Base-by-base conservation (phyloP, 2,888 invertebrate species). In the Eilema griseolum region DNA sequence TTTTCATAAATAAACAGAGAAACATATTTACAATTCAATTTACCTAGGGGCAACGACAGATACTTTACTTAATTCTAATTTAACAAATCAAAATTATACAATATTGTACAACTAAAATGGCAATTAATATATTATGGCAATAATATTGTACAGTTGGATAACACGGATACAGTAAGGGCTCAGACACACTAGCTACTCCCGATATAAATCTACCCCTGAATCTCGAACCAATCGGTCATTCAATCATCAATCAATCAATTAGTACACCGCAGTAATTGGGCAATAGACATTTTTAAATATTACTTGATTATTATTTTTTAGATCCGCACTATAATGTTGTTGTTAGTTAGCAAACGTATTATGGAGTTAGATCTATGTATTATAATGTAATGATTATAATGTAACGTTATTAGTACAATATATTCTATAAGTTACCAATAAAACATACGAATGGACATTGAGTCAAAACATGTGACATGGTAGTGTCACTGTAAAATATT, bases 131-230 rank as follows among this genome's bases (percentile, higher is more conserved):
- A 28, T 28, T 28, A 69, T 77, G 78, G 83, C 70, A 74, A 77
- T 37, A 66, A 72, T 75, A 83, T 73, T 81, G 81, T 83, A 79
- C 75, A 69, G 65, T 77, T 69, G 71, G 75, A 81, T 81, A 73
- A 77, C 81, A 72, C 71, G 67, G 57, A 63, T 65, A 68, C 24
- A 41, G 46, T 61, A 61, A 67, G 59, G 57, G 14, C 57, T 63
- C 71, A 63, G 14, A 60, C 41, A 65, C 63, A 71, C 67, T 71
- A 67, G 68, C 52, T 66, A 67, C 63, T 31, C 24, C 1, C 31
- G 4, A 26, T 26, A 20, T 28, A 28, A 64, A 20, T 26, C 24
- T 24, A 28, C n/a, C 33, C 28, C 16, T 24, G 52, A 24, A 23
- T 37, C 24, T 20, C 10, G 10, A 61, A 23, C n/a, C 0, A n/a